Evolutionary conservation across 2,888 invertebrate species (phyloP).

Genomic region (Sphaeridia pumilis): DNA sequence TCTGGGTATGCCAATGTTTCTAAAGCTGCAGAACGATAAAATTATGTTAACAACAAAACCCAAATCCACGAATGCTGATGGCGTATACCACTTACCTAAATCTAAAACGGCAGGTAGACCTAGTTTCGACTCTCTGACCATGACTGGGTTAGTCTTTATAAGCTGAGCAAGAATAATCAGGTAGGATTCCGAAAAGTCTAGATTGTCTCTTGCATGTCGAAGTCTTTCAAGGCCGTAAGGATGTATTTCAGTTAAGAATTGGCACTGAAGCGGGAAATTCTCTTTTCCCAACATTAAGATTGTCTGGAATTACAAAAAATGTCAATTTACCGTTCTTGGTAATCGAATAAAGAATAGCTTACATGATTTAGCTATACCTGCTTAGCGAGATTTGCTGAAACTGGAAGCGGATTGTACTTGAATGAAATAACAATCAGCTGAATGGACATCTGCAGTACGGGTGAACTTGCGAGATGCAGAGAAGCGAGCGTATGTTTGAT

Average conservation of each 20-base stretch:
- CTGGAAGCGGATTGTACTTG: conserved; percentile 25
- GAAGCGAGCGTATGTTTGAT: conserved; percentile 30
- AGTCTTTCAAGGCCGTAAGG: conserved; percentile 21
- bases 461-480: conserved; percentile 28
- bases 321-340: no score
- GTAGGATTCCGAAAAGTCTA: conserved; percentile 34
- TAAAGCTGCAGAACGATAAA: conserved; percentile 15
- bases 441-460: conserved; percentile 30
- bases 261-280: conserved; percentile 27
- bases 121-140: conserved; percentile 27
- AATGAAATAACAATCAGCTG: conserved; percentile 32
- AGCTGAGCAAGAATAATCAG: conserved; percentile 29
- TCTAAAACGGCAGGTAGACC: conserved; percentile 22
- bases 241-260: conserved; percentile 30
- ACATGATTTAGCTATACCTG: conserved; percentile 20
- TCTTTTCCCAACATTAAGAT: conserved; percentile 33
- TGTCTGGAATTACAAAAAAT: conserved; percentile 20
- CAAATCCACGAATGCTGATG: not conserved
- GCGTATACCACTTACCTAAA: conserved; percentile 25
- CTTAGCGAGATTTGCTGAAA: conserved; percentile 26
- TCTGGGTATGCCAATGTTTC: conserved; percentile 26
- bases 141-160: conserved; percentile 19
- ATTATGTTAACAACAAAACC: not conserved
- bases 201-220: conserved; percentile 24
- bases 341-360: no score